phyloP scores from a whole-genome alignment of 2,888 invertebrate species.

The Clivina fossor region DNA sequence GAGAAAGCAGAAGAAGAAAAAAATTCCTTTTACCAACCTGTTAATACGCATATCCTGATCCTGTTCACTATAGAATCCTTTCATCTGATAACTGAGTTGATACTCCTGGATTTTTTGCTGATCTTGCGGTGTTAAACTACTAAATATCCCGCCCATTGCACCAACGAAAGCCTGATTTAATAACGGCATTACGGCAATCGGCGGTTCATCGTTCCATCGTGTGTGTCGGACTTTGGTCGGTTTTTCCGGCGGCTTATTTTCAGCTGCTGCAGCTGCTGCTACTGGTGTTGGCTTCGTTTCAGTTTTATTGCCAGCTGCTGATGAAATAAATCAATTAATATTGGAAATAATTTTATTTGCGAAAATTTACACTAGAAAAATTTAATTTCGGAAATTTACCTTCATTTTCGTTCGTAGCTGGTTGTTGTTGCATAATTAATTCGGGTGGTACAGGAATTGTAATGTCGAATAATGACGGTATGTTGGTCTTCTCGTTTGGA shows the following conservation, averaged over 20 bases:
- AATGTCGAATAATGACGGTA: conserved; percentile 51
- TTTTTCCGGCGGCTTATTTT: conserved; percentile 37
- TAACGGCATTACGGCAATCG: conserved; percentile 5
- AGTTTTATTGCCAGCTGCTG: too few relatives aligned
- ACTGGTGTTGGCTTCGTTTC: too few relatives aligned
- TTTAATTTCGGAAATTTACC: conserved; percentile 14
- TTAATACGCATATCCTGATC: conserved; percentile 53
- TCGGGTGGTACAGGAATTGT: conserved; percentile 48
- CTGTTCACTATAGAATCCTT: conserved; percentile 46
- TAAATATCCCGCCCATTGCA: conserved; percentile 26
- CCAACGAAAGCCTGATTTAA: conserved; percentile 16
- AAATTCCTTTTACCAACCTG: too few relatives aligned
- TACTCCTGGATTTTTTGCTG: conserved; percentile 36
- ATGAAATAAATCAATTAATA: too few relatives aligned
- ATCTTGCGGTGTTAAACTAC: conserved; percentile 34
- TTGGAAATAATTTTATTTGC: neutral
- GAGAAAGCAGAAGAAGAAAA: neutral
- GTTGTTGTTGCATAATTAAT: conserved; percentile 41
- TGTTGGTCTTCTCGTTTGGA: conserved; percentile 42
- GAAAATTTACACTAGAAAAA: neutral
- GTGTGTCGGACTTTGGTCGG: conserved; percentile 47
- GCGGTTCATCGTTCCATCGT: conserved; percentile 49
- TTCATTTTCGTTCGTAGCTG: neutral
- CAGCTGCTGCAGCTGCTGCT: too few relatives aligned
- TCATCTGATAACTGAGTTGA: conserved; percentile 41